Percentiles rank a stretch among this genome's conserved stretches.
Evolutionary conservation across 2,888 invertebrate species (phyloP).

Genomic region (Lissonota sp.): DNA sequence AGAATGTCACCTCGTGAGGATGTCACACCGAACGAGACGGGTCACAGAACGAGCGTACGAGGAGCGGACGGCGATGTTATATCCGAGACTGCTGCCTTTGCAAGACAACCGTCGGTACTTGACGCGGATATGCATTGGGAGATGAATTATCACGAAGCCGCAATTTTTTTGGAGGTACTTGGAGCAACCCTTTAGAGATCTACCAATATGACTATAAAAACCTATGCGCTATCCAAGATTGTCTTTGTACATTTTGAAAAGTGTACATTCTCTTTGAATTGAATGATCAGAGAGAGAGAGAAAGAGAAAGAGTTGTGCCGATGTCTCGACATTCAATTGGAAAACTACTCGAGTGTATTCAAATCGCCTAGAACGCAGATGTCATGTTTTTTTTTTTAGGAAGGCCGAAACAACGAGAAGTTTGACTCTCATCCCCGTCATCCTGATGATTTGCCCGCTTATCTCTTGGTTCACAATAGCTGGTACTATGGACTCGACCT

Average conservation of each 20-base stretch:
- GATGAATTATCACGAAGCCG: conserved; percentile 95
- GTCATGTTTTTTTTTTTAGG: conserved; percentile 85
- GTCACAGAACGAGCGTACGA: conserved; percentile 71
- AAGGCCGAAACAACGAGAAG: conserved; percentile 96
- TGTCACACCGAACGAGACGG: conserved; percentile 73
- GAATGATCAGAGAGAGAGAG: background rate
- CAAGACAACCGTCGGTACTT: conserved; percentile 73
- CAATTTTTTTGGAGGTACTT: conserved; percentile 94
- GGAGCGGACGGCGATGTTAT: conserved; percentile 70
- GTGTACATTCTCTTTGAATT: no score
- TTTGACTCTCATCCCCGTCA: conserved; percentile 94
- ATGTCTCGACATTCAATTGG: background rate
- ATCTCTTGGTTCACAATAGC: conserved; percentile 93
- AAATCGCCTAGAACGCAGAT: conserved; percentile 24
- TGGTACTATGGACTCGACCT: conserved; percentile 95
- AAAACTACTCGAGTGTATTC: background rate
- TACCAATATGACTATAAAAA: conserved; percentile 9
- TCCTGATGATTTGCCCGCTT: conserved; percentile 93
- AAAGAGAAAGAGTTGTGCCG: background rate
- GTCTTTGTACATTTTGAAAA: background rate
- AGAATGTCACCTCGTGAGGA: conserved; percentile 72
- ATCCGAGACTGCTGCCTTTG: conserved; percentile 77
- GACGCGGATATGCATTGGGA: conserved; percentile 88
- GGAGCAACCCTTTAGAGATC: background rate
- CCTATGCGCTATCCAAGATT: conserved; percentile 12